phyloP scores from a whole-genome alignment of 2,797 vertebrate genomes.

The Selene dorsalis region DNA sequence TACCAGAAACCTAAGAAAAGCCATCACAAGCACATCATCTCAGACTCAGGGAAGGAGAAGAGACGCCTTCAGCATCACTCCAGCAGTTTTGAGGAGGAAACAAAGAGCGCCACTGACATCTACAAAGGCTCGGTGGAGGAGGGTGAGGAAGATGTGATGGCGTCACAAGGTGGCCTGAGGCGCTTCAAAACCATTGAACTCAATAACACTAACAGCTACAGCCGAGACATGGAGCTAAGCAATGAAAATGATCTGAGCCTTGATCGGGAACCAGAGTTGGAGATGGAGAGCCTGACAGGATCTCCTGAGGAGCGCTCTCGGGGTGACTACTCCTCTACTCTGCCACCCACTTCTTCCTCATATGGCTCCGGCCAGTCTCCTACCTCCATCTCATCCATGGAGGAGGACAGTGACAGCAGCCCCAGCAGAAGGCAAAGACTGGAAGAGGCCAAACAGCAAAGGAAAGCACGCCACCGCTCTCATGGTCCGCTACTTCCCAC shows the following conservation, averaged over 20 bases:
- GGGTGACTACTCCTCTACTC: conserved; percentile 95
- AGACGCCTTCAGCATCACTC: conserved; percentile 90
- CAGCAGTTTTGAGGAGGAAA: conserved; percentile 90
- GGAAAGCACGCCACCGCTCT: conserved; percentile 96
- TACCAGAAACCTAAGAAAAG: conserved; percentile 86
- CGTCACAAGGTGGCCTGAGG: conserved; percentile 92
- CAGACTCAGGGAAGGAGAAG: conserved; percentile 91
- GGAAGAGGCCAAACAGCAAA: conserved; percentile 98
- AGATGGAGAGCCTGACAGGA: conserved; percentile 99
- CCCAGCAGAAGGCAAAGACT: conserved; percentile 95
- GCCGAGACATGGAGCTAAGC: conserved; percentile 90
- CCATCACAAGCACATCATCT: conserved; percentile 85
- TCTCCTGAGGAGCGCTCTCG: conserved; percentile 97
- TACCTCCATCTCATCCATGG: conserved; percentile 97
- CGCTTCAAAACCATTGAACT: conserved; percentile 99
- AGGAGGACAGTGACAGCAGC: conserved; percentile 99
- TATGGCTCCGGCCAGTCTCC: conserved; percentile 97
- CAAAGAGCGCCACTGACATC: conserved; percentile 86
- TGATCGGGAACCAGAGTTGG: conserved; percentile 96
- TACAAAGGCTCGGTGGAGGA: conserved; percentile 84
- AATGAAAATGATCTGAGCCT: conserved; percentile 90
- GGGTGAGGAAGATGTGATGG: conserved; percentile 89
- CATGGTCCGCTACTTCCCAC: conserved; percentile 97
- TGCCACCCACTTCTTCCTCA: conserved; percentile 95
- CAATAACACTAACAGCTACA: conserved; percentile 94